A percentile compares a stretch with the other conserved stretches of the same genome.
These are phyloP conservation scores for Morpho helenor DNA, from an alignment of 2,888 invertebrate genomes.

Conservation along the genomic window DNA sequence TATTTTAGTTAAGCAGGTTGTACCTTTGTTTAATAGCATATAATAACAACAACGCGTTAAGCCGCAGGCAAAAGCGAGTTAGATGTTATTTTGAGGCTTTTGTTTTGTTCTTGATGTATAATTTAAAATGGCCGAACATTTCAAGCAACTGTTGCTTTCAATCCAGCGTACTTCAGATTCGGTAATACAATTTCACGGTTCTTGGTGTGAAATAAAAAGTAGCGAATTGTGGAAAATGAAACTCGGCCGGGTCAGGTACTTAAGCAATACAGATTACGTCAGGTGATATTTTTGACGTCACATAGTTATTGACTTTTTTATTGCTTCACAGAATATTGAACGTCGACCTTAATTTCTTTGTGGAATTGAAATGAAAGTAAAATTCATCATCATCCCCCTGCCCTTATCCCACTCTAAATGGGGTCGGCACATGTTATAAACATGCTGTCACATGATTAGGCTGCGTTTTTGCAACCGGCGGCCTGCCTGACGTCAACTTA, in stretches of 20 bases:
- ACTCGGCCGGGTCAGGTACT: constrained; percentile 40
- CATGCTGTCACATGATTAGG: no score
- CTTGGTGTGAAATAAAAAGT: constrained; percentile 54
- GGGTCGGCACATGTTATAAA: no score
- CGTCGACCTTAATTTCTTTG: constrained; percentile 9
- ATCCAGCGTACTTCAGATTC: constrained; percentile 54
- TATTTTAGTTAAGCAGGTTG: no score
- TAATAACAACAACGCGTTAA: neutral
- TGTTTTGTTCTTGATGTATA: neutral
- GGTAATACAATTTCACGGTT: constrained; percentile 67
- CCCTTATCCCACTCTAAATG: no score
- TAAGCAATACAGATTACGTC: constrained; percentile 33
- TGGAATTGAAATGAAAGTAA: constrained; percentile 7
- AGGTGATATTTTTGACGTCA: constrained; percentile 24
- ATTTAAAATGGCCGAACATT: constrained; percentile 8
- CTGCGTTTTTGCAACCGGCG: no score
- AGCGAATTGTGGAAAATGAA: constrained; percentile 50
- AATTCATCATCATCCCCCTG: neutral
- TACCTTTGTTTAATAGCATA: no score
- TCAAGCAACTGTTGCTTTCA: constrained; percentile 52
- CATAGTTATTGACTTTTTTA: constrained; percentile 18
- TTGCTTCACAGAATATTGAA: constrained; percentile 13
- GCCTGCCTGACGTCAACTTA: no score
- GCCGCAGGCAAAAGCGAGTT: constrained; percentile 2
- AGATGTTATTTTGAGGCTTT: neutral